phyloP scores from a whole-genome alignment of 1,140 invertebrate species.

The Hyphantria cunea region DNA sequence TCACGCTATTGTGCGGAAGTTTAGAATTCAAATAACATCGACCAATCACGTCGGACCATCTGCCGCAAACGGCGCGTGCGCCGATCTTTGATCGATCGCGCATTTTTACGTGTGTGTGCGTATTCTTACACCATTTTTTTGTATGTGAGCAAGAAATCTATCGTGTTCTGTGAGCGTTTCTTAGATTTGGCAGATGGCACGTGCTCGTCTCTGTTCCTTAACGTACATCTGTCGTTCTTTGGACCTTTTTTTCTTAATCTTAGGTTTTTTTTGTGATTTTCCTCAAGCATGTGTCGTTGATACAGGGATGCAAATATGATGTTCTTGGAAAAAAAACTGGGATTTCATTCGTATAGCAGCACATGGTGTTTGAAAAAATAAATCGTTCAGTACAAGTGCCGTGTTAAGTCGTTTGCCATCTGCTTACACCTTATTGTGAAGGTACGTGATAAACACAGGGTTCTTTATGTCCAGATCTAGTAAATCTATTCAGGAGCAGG shows the following conservation, averaged over 20 bases:
- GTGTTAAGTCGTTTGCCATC: slow-evolving; percentile 53
- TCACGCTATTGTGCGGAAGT: slow-evolving; percentile 69
- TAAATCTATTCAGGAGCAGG: slow-evolving; percentile 1
- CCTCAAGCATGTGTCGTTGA: slow-evolving; percentile 57
- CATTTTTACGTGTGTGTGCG: slow-evolving; percentile 49
- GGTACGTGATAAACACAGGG: slow-evolving; percentile 33
- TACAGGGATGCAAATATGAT: slow-evolving; percentile 73
- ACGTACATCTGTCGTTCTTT: slow-evolving; percentile 75
- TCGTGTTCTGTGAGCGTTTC: slow-evolving; percentile 46
- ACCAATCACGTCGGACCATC: slow-evolving; percentile 70
- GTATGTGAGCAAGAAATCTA: slow-evolving; percentile 27
- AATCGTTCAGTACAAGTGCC: slow-evolving; percentile 64
- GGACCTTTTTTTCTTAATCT: slow-evolving; percentile 64
- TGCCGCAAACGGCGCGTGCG: slow-evolving; percentile 65
- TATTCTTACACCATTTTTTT: slow-evolving; percentile 45
- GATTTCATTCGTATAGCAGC: slow-evolving; percentile 56
- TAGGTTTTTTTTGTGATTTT: slow-evolving; percentile 59
- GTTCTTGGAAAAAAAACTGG: slow-evolving; percentile 50
- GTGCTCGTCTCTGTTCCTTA: slow-evolving; percentile 71
- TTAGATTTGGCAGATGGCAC: slow-evolving; percentile 80
- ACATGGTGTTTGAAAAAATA: slow-evolving; percentile 70
- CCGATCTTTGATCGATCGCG: slow-evolving; percentile 65
- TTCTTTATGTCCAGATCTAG: slow-evolving; percentile 28
- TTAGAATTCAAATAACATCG: slow-evolving; percentile 58
- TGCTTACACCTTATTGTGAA: slow-evolving; percentile 52